Percentiles rank a stretch among this genome's conserved stretches.
Evolutionary conservation across 2,113 vertebrate species (phyloP).

Genomic region (Pipra filicauda): DNA sequence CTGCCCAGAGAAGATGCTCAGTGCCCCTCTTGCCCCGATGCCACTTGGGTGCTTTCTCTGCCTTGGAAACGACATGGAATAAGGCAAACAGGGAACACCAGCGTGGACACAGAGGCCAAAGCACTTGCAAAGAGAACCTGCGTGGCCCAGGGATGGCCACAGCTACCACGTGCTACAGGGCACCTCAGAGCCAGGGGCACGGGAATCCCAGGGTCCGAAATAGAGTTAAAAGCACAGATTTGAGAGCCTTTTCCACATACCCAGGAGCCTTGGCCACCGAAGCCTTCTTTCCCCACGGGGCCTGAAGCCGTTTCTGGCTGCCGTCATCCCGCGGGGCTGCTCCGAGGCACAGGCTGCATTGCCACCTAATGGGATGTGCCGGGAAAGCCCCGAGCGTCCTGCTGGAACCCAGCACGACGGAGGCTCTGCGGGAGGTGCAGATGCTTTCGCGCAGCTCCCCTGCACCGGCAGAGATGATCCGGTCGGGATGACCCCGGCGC

Average conservation of each 20-base stretch:
- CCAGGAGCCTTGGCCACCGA: not conserved
- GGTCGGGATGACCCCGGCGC: not conserved
- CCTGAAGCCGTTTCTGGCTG: not conserved
- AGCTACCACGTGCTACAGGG: fast-evolving
- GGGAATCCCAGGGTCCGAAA: not conserved
- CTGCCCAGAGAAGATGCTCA: not conserved
- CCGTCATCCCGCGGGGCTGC: not conserved
- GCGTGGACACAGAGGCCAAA: not conserved
- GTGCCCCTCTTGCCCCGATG: too few species aligned
- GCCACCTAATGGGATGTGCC: slow-evolving; percentile 2
- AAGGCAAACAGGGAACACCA: not conserved
- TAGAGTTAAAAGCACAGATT: fast-evolving
- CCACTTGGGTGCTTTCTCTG: not conserved
- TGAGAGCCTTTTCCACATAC: fast-evolving
- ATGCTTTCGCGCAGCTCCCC: not conserved
- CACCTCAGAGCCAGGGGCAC: not conserved
- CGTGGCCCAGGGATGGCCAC: not conserved
- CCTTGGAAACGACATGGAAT: not conserved
- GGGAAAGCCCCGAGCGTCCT: not conserved
- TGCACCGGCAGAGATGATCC: too few species aligned
- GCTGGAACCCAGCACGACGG: not conserved
- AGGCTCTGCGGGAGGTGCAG: not conserved
- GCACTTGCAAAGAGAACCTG: not conserved
- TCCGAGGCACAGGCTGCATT: not conserved
- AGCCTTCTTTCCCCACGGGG: not conserved